Conservation (phyloP, 2,888 invertebrate species). For the Rhamphomyia laevipes region DNA sequence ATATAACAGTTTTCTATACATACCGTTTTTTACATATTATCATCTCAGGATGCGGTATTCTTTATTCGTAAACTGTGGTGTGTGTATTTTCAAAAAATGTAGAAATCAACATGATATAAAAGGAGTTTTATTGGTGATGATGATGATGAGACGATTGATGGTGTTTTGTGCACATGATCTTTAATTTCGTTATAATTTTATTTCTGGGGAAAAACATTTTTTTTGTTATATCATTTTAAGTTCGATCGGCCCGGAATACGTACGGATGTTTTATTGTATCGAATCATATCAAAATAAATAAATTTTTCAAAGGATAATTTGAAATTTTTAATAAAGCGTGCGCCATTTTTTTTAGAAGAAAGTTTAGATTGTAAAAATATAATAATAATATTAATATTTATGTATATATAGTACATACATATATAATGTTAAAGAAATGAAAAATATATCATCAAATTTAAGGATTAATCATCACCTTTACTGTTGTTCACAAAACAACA, state of each 20-base stretch:
- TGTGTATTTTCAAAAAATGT: constrained; percentile 4
- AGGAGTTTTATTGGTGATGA: constrained; percentile 6
- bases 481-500: too few species aligned
- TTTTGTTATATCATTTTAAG: constrained; percentile 38
- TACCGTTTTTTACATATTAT: neutral
- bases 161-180: constrained; percentile 32
- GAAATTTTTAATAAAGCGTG: too few species aligned
- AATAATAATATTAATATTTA: too few species aligned
- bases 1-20: neutral
- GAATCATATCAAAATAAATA: too few species aligned
- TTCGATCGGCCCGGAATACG: constrained; percentile 39
- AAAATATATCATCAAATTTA: too few species aligned
- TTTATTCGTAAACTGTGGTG: neutral
- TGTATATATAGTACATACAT: too few species aligned
- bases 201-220: constrained; percentile 17
- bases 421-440: too few species aligned
- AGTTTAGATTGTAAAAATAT: too few species aligned
- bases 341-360: too few species aligned
- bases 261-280: constrained; percentile 17
- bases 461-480: too few species aligned
- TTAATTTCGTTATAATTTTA: constrained; percentile 35
- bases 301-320: too few species aligned
- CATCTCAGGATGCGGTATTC: neutral
- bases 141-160: constrained; percentile 13
- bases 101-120: constrained; percentile 11